Percentiles rank a stretch among this genome's conserved stretches.
These are phyloP conservation scores for Drosophila leonis DNA, from an alignment of 2,888 invertebrate species.

Conservation along the genomic window DNA sequence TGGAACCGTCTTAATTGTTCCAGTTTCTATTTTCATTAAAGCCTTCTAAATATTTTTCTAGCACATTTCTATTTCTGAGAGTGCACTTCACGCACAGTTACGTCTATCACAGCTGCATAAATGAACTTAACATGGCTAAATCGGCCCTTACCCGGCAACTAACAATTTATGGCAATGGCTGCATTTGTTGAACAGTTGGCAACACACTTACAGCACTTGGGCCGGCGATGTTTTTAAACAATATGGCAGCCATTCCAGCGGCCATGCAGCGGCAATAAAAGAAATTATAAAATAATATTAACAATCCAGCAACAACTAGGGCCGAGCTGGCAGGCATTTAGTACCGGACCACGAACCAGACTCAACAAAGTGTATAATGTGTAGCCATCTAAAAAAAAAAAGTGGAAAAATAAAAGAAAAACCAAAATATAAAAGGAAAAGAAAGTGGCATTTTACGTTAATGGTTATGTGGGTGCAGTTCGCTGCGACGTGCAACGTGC, in stretches of 20 bases:
- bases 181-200: conserved; percentile 20
- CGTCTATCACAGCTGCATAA: conserved; percentile 11
- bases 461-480: conserved; percentile 70
- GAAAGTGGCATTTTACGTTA: conserved; percentile 68
- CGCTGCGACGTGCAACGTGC: conserved; percentile 1
- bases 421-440: conserved; percentile 26
- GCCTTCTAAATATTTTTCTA: not conserved
- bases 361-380: conserved; percentile 54
- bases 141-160: conserved; percentile 6
- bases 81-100: not conserved
- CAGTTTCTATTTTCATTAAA: not conserved
- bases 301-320: conserved; percentile 58
- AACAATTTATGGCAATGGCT: conserved; percentile 38
- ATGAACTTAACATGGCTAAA: conserved; percentile 26
- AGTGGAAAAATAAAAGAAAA: not conserved
- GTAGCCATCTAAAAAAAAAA: conserved; percentile 27
- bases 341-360: conserved; percentile 39
- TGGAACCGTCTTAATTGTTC: not conserved
- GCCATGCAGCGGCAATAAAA: conserved; percentile 58
- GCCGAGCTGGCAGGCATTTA: conserved; percentile 51
- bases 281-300: conserved; percentile 79
- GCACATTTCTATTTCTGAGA: not conserved
- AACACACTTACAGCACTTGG: conserved; percentile 56
- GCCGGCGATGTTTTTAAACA: conserved; percentile 38
- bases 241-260: conserved; percentile 36